Conservation (phyloP, 1,140 invertebrate genomes). For the Cydia fagiglandana region DNA sequence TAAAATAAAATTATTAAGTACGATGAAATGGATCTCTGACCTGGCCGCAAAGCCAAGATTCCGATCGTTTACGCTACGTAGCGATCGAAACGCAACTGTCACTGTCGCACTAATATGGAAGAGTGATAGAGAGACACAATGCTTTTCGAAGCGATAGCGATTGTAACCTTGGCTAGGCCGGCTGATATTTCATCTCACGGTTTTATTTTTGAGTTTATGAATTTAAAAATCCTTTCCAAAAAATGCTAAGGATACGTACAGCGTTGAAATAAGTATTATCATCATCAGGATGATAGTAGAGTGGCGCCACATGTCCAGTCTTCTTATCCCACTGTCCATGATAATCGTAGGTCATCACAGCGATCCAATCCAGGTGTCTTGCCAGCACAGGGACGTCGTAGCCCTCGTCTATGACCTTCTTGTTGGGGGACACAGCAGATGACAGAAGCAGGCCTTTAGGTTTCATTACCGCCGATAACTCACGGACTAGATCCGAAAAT, state of each 20-base stretch:
- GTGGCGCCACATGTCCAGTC: conserved; percentile 92
- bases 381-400: conserved; percentile 89
- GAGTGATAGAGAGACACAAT: no score
- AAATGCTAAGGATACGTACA: conserved; percentile 67
- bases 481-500: conserved; percentile 86
- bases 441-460: conserved; percentile 87
- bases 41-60: no score
- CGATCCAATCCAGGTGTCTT: conserved; percentile 90
- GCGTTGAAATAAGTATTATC: conserved; percentile 85
- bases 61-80: no score
- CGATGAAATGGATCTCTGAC: no score
- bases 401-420: conserved; percentile 91
- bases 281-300: conserved; percentile 89
- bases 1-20: conserved; percentile 49
- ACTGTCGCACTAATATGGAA: no score
- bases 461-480: conserved; percentile 87
- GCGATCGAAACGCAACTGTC: no score
- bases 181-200: no score
- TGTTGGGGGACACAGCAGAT: conserved; percentile 92
- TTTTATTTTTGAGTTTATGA: no score
- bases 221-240: not conserved
- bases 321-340: conserved; percentile 95
- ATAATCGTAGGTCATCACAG: conserved; percentile 94
- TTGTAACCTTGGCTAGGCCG: no score
- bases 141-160: no score